Base-by-base conservation (phyloP, 2,797 vertebrate species). In the Chiroxiphia lanceolata region DNA sequence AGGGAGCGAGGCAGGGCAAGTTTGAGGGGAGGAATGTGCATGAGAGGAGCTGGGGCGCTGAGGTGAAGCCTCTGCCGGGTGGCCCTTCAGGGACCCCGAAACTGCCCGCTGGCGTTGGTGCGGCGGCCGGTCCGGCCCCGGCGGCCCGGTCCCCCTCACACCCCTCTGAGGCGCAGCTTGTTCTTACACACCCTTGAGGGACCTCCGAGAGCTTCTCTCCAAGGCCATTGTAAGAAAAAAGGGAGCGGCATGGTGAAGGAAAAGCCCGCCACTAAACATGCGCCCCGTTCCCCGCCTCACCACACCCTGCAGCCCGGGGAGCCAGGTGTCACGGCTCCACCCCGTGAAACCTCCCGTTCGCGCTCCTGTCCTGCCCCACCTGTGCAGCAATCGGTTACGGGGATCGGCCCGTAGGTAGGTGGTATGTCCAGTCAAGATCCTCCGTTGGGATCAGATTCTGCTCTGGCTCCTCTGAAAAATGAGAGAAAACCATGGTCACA, bases 321-420 rank as follows among this genome's bases (percentile, higher is more conserved):
- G 40, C 61, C 4, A 2, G 38, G 45, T 12, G 31, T 16, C 42
- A 5, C 36, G 29, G n/a, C 59, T 44, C 34, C 72, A 57, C 14
- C 25, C 68, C n/a, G 38, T 12, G 40, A 21, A 6, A 2, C 11
- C 48, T 27, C 19, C 29, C 15, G 7, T 9, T 15, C 44, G 15
- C 56, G 0, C 56, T 6, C 10, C 9, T 25, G 72, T 19, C 27
- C 20, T 4, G 19, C 25, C 42, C 40, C 64, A 31, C 57, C 79
- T 51, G 44, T 1, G 44, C 71, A 1, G 23, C 42, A 2, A 0
- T 8, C 26, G 33, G 11, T 26, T 3, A n/a, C 15, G 12, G 56
- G 42, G 12, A 23, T 61, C 8, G 10, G 15, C 42, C 34, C 17
- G 31, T 0, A 2, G 8, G 51, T 1, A 6, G 8, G 21, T 8